Conservation (phyloP, 1,140 invertebrate genomes). For the Conopomorpha cramerella region DNA sequence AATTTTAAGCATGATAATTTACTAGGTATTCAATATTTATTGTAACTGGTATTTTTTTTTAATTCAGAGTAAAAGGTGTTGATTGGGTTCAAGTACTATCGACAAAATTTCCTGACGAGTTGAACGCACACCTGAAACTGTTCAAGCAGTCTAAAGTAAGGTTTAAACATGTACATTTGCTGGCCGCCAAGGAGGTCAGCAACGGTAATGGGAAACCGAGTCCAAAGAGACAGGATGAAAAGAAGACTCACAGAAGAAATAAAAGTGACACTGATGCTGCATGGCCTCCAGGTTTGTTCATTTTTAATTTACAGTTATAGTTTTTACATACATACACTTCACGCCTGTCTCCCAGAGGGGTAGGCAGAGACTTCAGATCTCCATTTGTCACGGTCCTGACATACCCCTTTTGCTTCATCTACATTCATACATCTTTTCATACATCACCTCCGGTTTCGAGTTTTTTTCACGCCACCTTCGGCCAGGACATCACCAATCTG, state of each 20-base stretch:
- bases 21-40: too few relatives aligned
- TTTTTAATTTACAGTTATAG: constrained; percentile 30
- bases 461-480: too few relatives aligned
- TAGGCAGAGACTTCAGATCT: too few relatives aligned
- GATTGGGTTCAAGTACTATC: constrained; percentile 90
- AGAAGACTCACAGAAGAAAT: constrained; percentile 66
- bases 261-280: constrained; percentile 74
- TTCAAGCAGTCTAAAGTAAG: constrained; percentile 74
- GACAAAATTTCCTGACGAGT: constrained; percentile 85
- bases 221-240: constrained; percentile 51
- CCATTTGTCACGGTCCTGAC: too few relatives aligned
- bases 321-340: too few relatives aligned
- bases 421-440: too few relatives aligned
- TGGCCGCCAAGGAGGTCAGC: constrained; percentile 49
- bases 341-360: too few relatives aligned
- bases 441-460: too few relatives aligned
- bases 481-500: too few relatives aligned
- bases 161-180: constrained; percentile 40
- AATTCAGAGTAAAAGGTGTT: constrained; percentile 78
- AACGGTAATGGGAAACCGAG: constrained; percentile 54
- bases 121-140: constrained; percentile 84
- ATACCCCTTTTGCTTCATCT: too few relatives aligned
- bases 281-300: constrained; percentile 62
- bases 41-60: constrained; percentile 10
- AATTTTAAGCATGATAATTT: too few relatives aligned